These are phyloP conservation scores for Brachylomia viminalis DNA, from an alignment of 2,888 invertebrate genomes.

Conservation along the genomic window DNA sequence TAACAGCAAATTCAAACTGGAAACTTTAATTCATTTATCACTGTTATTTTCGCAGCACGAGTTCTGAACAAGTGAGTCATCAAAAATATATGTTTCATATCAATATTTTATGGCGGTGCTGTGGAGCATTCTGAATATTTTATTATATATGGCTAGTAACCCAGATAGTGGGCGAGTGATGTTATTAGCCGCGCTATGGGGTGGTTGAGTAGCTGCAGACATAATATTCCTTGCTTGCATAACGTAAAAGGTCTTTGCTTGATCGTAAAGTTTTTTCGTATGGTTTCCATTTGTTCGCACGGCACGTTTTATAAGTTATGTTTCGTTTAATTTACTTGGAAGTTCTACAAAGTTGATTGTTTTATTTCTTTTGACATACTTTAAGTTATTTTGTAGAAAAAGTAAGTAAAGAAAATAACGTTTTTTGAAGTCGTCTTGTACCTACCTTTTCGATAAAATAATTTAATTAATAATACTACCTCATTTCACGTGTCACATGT, in stretches of 20 bases:
- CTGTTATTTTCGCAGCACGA: slow-evolving; percentile 29
- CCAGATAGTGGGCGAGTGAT: slow-evolving; percentile 27
- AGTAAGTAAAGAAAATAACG: background rate
- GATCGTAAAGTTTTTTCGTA: slow-evolving; percentile 65
- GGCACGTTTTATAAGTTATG: slow-evolving; percentile 54
- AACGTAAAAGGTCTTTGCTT: slow-evolving; percentile 73
- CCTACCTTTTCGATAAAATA: background rate
- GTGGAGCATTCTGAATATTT: slow-evolving; percentile 48
- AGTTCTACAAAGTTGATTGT: slow-evolving; percentile 7
- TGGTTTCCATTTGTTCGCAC: slow-evolving; percentile 65
- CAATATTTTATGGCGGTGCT: slow-evolving; percentile 42
- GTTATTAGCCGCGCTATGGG: slow-evolving; percentile 41
- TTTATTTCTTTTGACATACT: background rate
- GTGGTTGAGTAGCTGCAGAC: slow-evolving; percentile 65
- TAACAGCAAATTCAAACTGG: slow-evolving; percentile 37
- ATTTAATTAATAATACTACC: background rate
- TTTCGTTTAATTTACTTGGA: slow-evolving; percentile 3
- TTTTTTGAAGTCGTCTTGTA: background rate
- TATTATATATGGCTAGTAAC: slow-evolving; percentile 35
- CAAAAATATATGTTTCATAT: slow-evolving; percentile 49
- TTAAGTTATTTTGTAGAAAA: background rate
- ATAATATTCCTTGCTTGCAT: slow-evolving; percentile 73
- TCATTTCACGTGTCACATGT: slow-evolving; percentile 1
- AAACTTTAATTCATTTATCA: slow-evolving; percentile 53
- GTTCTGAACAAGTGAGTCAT: slow-evolving; percentile 50